phyloP scores from a whole-genome alignment of 1,140 invertebrate species.

The Anadara kagoshimensis region DNA sequence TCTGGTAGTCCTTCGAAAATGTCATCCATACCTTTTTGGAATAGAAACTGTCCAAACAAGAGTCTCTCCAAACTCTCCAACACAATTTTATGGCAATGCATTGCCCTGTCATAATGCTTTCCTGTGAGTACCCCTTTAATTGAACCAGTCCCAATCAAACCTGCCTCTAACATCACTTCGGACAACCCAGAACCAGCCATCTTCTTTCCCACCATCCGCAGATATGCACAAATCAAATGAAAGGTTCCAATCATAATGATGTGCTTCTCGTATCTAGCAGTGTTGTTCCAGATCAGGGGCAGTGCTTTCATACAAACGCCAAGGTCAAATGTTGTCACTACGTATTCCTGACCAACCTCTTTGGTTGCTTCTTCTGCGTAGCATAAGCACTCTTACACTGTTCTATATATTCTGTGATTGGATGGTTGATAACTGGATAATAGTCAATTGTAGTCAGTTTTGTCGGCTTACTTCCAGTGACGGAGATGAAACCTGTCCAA shows the following conservation, averaged over 20 bases:
- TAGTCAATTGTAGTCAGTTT: constrained; percentile 48
- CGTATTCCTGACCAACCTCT: constrained; percentile 45
- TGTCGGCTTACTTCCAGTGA: constrained; percentile 15
- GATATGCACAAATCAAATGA: constrained; percentile 36
- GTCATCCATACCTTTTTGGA: not conserved
- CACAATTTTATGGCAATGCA: constrained; percentile 38
- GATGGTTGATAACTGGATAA: constrained; percentile 40
- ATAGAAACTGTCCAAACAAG: constrained; percentile 9
- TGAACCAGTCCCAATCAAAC: constrained; percentile 34
- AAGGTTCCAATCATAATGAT: constrained; percentile 41
- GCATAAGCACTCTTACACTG: constrained; percentile 39
- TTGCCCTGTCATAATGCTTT: constrained; percentile 37
- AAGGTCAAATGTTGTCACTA: constrained; percentile 47
- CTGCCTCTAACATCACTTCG: constrained; percentile 5
- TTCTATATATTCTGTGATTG: constrained; percentile 45
- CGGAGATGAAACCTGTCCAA: constrained; percentile 36
- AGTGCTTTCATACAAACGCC: constrained; percentile 51
- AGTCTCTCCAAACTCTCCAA: constrained; percentile 30
- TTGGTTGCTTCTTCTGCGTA: constrained; percentile 36
- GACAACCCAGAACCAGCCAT: constrained; percentile 24
- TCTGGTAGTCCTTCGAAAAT: not conserved
- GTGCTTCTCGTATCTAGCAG: constrained; percentile 43
- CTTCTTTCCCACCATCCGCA: constrained; percentile 51
- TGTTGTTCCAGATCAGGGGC: constrained; percentile 41
- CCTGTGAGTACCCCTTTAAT: constrained; percentile 27